These are phyloP conservation scores for Watsonalla cultraria DNA, from an alignment of 2,888 invertebrate species.

Conservation along the genomic window DNA sequence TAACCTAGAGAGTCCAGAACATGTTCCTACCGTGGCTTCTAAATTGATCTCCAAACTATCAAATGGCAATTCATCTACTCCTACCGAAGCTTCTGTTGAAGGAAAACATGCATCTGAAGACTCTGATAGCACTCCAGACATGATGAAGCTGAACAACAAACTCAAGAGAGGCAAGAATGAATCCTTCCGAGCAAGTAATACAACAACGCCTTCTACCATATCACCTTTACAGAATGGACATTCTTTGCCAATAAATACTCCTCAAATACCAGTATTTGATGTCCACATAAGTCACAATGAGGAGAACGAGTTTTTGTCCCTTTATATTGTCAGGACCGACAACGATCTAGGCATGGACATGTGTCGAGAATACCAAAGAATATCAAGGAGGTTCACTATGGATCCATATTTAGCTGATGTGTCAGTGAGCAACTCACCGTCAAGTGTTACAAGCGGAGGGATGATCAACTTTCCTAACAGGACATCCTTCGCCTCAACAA, in stretches of 20 bases:
- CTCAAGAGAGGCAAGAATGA: conserved; percentile 55
- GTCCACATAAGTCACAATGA: conserved; percentile 67
- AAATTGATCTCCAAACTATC: conserved; percentile 70
- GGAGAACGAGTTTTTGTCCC: conserved; percentile 66
- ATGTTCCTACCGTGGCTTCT: conserved; percentile 52
- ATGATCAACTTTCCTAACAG: conserved; percentile 65
- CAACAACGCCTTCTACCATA: conserved; percentile 69
- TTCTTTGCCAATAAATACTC: conserved; percentile 56
- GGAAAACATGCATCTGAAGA: conserved; percentile 38
- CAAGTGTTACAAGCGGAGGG: conserved; percentile 68
- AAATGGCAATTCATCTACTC: conserved; percentile 69
- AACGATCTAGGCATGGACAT: conserved; percentile 70
- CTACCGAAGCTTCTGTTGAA: conserved; percentile 41
- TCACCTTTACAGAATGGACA: conserved; percentile 72
- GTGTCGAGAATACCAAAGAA: conserved; percentile 68
- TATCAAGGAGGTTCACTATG: conserved; percentile 67
- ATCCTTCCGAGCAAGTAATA: conserved; percentile 59
- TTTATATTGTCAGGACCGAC: conserved; percentile 67
- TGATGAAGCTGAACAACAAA: conserved; percentile 47
- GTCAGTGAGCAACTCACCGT: conserved; percentile 64
- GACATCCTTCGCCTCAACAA: conserved; percentile 65
- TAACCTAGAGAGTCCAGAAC: conserved; percentile 58
- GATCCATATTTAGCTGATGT: conserved; percentile 70
- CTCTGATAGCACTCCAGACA: conserved; percentile 63
- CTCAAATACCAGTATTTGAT: conserved; percentile 65